phyloP scores from a whole-genome alignment of 2,888 invertebrate species.

The Chironomus tentans region DNA sequence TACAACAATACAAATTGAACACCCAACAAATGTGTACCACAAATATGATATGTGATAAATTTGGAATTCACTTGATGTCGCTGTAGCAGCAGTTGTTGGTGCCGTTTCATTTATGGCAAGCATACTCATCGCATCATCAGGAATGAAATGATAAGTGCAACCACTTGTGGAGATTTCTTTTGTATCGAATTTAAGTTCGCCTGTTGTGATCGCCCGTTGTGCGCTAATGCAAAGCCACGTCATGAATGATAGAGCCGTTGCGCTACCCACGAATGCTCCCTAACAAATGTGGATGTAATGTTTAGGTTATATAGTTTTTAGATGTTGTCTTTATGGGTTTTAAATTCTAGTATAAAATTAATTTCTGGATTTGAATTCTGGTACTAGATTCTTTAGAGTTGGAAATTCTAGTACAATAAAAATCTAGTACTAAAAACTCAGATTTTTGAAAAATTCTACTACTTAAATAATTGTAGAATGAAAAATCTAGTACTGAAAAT shows the following conservation, averaged over 20 bases:
- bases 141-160: conserved; percentile 46
- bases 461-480: no score
- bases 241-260: conserved; percentile 45
- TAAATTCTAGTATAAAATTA: no score
- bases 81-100: conserved; percentile 6
- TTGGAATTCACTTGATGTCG: conserved; percentile 33
- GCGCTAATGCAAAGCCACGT: conserved; percentile 49
- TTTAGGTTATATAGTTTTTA: no score
- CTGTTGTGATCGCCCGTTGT: conserved; percentile 46
- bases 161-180: conserved; percentile 47
- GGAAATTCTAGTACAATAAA: no score
- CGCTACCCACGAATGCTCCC: conserved; percentile 49
- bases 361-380: no score
- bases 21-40: conserved; percentile 62
- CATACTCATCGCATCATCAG: conserved; percentile 36
- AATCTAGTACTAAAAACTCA: no score
- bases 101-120: conserved; percentile 34
- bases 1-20: conserved; percentile 48
- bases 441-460: no score
- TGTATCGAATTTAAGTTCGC: conserved; percentile 42
- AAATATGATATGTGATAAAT: conserved; percentile 67
- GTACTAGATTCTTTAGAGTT: no score
- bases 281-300: conserved; percentile 29
- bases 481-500: no score
- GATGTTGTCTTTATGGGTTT: no score